These are phyloP conservation scores for Brienomyrus longianalis DNA, from an alignment of 2,113 vertebrate genomes.

Conservation along the genomic window DNA sequence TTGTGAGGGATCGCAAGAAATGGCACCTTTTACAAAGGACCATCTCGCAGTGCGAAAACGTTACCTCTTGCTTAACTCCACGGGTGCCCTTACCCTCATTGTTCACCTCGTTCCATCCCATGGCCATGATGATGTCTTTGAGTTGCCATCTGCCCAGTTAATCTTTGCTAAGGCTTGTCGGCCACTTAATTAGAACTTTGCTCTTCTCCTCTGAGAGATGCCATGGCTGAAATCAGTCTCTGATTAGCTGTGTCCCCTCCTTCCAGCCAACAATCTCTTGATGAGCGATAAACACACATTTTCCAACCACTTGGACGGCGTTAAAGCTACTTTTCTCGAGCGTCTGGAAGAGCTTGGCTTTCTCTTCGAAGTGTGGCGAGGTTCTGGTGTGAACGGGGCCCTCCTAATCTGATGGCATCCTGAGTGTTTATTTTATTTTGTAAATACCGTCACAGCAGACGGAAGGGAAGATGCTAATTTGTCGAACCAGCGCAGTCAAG, in stretches of 20 bases:
- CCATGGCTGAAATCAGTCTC: conserved; percentile 15
- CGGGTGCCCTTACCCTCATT: conserved; percentile 25
- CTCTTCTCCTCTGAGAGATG: conserved; percentile 13
- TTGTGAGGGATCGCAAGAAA: not conserved
- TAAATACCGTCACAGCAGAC: conserved; percentile 3
- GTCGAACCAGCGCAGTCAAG: not conserved
- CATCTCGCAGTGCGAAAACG: conserved; percentile 17
- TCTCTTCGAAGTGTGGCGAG: conserved; percentile 25
- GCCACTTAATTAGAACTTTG: conserved; percentile 9
- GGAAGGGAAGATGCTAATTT: not conserved
- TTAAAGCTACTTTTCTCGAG: conserved; percentile 16
- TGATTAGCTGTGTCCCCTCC: conserved; percentile 26
- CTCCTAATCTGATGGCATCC: conserved; percentile 10
- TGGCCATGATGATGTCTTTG: not conserved
- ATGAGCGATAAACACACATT: conserved; percentile 29
- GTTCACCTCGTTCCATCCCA: conserved; percentile 15
- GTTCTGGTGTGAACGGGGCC: conserved; percentile 21
- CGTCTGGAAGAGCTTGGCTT: conserved; percentile 28
- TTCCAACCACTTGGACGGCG: conserved; percentile 5
- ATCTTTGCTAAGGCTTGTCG: conserved; percentile 25
- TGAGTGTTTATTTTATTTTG: conserved; percentile 7
- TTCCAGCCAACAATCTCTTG: conserved; percentile 28
- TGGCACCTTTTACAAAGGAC: conserved; percentile 2
- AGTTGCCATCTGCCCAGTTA: conserved; percentile 24
- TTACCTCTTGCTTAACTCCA: not conserved